Evolutionary conservation across 2,113 vertebrate genomes (phyloP).

Genomic region (Lepus europaeus): DNA sequence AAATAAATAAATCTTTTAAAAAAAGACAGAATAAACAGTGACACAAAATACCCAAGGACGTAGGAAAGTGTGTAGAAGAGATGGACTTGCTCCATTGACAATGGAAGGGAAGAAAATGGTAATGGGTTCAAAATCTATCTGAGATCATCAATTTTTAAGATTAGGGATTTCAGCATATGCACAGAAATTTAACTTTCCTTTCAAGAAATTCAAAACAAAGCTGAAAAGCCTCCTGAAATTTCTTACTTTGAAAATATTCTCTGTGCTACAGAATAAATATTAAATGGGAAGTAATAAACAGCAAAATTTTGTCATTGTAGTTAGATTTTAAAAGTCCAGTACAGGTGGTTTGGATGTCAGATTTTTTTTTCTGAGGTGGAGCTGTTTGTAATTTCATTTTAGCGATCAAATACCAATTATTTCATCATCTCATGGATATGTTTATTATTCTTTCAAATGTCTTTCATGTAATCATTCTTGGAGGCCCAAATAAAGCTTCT

Average conservation of each 20-base stretch:
- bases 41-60: neutral
- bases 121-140: neutral
- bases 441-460: neutral
- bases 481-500: neutral
- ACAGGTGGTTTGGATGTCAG: neutral
- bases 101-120: neutral
- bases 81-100: neutral
- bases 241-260: constrained; percentile 36
- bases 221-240: neutral
- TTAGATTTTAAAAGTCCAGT: constrained; percentile 28
- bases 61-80: neutral
- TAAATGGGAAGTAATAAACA: neutral
- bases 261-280: neutral
- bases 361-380: neutral
- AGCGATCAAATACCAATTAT: neutral
- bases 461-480: neutral
- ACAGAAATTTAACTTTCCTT: neutral
- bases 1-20: too few species aligned
- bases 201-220: constrained; percentile 7
- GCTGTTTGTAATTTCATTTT: constrained; percentile 1
- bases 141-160: neutral
- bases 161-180: neutral
- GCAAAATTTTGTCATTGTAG: neutral
- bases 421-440: neutral
- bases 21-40: neutral